Evolutionary conservation across 2,797 vertebrate genomes (phyloP), one percentile per base, ranked within the genome.

Genomic region (Pseudochirops cupreus): DNA sequence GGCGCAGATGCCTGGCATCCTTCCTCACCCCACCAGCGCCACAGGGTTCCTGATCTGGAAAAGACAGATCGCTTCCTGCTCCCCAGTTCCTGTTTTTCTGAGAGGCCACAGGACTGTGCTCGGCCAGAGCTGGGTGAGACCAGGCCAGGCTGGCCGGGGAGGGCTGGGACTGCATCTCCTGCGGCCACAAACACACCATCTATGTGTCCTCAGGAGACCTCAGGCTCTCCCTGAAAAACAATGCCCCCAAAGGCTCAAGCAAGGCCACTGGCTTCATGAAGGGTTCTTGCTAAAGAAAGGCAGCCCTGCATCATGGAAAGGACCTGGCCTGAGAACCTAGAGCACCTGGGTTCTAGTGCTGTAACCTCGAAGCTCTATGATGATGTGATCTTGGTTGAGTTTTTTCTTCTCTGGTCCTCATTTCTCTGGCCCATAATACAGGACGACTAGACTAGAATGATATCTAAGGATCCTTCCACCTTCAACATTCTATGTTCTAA

Each of bases 21-120:
- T 87, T 87, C 74, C 74, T 50, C n/a, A 82, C 74, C 74, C 74
- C 74, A 87, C 74, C 74, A 87, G 74, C 74, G 9, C 74, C 74
- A 87, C 74, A 87, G 74, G 74, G 74, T 87, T 87, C 74, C 74
- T 46, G 74, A 87, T 87, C 74, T 87, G 74, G 74, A 46, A 87
- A 87, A 87, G 74, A 87, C 74, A 50, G 39, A 87, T 87, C 39
- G 74, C 39, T 87, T 87, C 74, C 74, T 46, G 67, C 74, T 87
- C 10, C 74, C 39, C 39, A 26, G 74, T 87, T 87, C 74, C 74
- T 87, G 74, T 87, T 87, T 87, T 87, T 87, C 74, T 87, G 74
- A 87, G 74, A 87, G 74, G 74, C 74, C 74, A 87, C 39, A 2
- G 24, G 74, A 26, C 74, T 87, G 3, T 26, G 74, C 74, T 50